phyloP scores from a whole-genome alignment of 1,140 invertebrate genomes.

The Drosophila melanica region DNA sequence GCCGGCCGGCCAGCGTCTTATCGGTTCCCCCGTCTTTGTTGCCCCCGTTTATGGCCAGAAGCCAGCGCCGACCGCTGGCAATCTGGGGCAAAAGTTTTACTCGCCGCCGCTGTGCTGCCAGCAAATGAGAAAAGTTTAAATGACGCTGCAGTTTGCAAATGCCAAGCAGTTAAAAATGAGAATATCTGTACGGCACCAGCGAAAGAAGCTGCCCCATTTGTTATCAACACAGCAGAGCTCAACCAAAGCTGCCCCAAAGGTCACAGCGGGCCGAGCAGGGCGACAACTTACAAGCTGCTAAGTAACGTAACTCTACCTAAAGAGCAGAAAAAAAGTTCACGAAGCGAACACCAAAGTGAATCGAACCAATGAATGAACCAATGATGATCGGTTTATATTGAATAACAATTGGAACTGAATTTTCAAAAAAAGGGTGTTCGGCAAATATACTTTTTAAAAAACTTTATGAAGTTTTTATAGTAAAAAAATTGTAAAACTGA shows the following conservation, averaged over 20 bases:
- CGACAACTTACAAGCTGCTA: slow-evolving; percentile 8
- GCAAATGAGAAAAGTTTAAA: slow-evolving; percentile 82
- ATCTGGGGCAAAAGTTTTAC: slow-evolving; percentile 66
- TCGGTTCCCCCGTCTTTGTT: slow-evolving; percentile 7
- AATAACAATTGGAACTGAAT: no score
- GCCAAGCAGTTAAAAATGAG: slow-evolving; percentile 79
- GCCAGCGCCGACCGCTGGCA: slow-evolving; percentile 39
- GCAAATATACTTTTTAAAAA: no score
- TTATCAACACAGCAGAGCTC: slow-evolving; percentile 51
- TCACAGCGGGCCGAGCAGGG: slow-evolving; percentile 20
- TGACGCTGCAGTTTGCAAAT: slow-evolving; percentile 82
- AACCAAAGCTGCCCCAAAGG: slow-evolving; percentile 46
- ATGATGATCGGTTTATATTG: no score
- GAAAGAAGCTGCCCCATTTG: slow-evolving; percentile 62
- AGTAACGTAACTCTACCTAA: not conserved
- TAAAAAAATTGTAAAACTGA: no score
- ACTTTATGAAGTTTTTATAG: no score
- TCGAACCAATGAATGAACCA: no score
- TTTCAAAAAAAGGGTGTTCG: no score
- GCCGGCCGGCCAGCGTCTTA: slow-evolving; percentile 35
- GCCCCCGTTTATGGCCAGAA: not conserved
- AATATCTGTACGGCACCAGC: slow-evolving; percentile 54
- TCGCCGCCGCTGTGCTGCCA: slow-evolving; percentile 51
- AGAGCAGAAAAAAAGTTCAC: not conserved
- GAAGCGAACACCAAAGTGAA: no score